Conservation (phyloP, 2,113 vertebrate species). For the Gnathonemus echidnorhynchus region DNA sequence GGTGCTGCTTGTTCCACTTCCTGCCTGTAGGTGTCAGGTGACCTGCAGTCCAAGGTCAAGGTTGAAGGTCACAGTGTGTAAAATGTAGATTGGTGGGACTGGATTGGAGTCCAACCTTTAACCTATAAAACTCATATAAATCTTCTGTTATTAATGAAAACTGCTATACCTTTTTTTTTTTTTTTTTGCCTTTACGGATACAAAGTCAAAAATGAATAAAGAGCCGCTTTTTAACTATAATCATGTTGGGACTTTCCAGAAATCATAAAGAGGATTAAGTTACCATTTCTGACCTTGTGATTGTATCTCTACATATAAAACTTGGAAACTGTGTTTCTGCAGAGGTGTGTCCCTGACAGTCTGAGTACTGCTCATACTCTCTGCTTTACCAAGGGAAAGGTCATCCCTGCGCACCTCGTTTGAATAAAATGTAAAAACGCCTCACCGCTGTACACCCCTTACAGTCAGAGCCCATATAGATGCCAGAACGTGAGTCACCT, state of each 20-base stretch:
- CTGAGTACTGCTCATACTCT: background rate
- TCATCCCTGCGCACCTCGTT: background rate
- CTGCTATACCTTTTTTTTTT: background rate
- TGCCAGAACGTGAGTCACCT: background rate
- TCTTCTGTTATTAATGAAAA: background rate
- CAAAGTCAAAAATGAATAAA: background rate
- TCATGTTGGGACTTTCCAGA: background rate
- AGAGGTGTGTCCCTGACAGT: background rate
- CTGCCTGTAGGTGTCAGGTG: background rate
- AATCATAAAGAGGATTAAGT: background rate
- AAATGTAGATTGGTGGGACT: background rate
- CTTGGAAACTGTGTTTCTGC: background rate
- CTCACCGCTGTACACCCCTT: background rate
- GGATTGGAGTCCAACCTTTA: background rate
- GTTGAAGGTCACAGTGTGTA: background rate
- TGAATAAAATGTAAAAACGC: background rate
- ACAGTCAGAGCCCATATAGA: background rate
- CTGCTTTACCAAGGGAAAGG: background rate
- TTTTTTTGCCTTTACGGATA: background rate
- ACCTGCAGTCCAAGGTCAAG: background rate
- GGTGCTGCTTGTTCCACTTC: background rate
- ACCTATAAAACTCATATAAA: background rate
- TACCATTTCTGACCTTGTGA: background rate
- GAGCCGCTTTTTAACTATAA: background rate
- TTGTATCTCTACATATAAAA: background rate